Evolutionary conservation across 1,140 invertebrate genomes (phyloP).

Genomic region (Nixonia krombeini): DNA sequence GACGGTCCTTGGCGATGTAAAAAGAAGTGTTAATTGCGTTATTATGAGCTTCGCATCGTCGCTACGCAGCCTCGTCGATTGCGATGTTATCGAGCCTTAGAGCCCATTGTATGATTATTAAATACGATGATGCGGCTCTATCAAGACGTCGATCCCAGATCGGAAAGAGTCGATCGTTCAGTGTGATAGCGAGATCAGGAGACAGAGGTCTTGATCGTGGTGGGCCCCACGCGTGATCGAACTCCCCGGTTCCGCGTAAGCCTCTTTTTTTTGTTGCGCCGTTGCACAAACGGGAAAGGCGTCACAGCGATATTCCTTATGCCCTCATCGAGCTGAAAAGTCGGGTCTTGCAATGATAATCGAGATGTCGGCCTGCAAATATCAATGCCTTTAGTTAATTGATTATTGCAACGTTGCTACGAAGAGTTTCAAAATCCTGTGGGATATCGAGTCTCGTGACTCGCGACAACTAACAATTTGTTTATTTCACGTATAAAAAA

Average conservation of each 20-base stretch:
- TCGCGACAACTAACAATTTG: too few species aligned
- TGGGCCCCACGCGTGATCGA: conserved; percentile 43
- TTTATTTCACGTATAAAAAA: too few species aligned
- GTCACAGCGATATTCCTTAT: conserved; percentile 25
- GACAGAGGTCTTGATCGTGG: conserved; percentile 41
- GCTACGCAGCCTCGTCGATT: conserved; percentile 35
- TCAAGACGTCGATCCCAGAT: conserved; percentile 50
- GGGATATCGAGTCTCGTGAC: too few species aligned
- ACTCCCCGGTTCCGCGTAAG: conserved; percentile 15
- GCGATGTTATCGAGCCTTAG: conserved; percentile 52
- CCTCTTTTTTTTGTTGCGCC: conserved; percentile 16
- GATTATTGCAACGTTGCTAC: conserved; percentile 28
- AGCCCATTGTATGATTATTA: conserved; percentile 59
- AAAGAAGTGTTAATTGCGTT: conserved; percentile 63
- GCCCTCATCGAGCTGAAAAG: conserved; percentile 32
- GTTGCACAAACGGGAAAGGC: conserved; percentile 17
- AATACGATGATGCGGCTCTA: conserved; percentile 61
- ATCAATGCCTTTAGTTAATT: conserved; percentile 50
- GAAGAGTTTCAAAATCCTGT: conserved; percentile 23
- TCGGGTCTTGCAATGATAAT: conserved; percentile 30
- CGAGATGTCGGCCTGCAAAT: conserved; percentile 36
- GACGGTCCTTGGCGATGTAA: conserved; percentile 40
- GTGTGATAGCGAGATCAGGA: too few species aligned
- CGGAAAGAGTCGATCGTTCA: conserved; percentile 24
- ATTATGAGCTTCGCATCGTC: conserved; percentile 50